These are phyloP conservation scores for Patagioenas fasciata DNA, from an alignment of 2,113 vertebrate species.

Conservation along the genomic window DNA sequence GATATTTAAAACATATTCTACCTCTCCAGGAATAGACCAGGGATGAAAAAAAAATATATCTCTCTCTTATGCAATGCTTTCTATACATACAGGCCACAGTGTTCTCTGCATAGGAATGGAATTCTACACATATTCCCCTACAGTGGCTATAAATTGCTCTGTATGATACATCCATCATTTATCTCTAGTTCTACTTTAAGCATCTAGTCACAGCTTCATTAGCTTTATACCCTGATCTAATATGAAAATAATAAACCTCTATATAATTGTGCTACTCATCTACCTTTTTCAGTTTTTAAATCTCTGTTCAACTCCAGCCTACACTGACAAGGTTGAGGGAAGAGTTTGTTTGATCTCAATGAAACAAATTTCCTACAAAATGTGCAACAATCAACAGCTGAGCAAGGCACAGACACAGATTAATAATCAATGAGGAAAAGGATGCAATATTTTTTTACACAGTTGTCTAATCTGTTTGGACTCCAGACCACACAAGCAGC, in stretches of 20 bases:
- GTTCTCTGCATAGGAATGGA: neutral
- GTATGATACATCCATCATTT: neutral
- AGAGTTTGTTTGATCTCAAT: neutral
- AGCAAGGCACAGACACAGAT: neutral
- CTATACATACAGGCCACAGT: neutral
- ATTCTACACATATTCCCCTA: neutral
- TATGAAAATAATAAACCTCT: neutral
- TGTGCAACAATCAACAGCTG: neutral
- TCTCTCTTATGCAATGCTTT: neutral
- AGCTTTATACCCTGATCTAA: neutral
- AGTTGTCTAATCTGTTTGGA: neutral
- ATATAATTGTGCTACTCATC: neutral
- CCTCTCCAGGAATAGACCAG: neutral
- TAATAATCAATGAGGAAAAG: neutral
- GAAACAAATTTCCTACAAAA: neutral
- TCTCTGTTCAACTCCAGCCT: neutral
- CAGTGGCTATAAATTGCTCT: neutral
- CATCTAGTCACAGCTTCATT: neutral
- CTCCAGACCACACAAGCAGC: neutral
- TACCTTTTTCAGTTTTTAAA: neutral
- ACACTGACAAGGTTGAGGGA: neutral
- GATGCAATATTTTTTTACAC: neutral
- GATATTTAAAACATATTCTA: neutral
- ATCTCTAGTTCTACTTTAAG: neutral
- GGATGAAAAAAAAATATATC: too few relatives aligned